Percentiles rank a stretch among this genome's conserved stretches.
Conservation (phyloP, 2,888 invertebrate genomes). For the Brachylomia viminalis region DNA sequence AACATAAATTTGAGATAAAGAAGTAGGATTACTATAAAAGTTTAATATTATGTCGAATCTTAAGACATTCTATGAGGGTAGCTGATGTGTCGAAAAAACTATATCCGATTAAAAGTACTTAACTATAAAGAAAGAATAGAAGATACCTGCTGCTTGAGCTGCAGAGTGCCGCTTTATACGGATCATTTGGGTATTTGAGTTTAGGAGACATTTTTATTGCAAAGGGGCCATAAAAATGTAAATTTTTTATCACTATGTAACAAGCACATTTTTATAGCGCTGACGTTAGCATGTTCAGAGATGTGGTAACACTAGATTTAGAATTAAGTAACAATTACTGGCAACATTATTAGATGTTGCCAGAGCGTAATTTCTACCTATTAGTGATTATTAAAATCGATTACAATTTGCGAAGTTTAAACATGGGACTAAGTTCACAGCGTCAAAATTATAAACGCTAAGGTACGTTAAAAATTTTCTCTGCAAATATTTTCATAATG, state of each 20-base stretch:
- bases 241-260: constrained; percentile 64
- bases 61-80: constrained; percentile 74
- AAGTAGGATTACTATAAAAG: constrained; percentile 81
- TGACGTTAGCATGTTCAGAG: constrained; percentile 62
- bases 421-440: constrained; percentile 59
- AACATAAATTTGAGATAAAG: constrained; percentile 83
- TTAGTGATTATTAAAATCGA: constrained; percentile 54
- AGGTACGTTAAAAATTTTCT: constrained; percentile 72
- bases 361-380: constrained; percentile 62
- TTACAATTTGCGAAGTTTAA: constrained; percentile 57
- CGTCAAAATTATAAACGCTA: constrained; percentile 51
- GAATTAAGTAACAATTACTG: constrained; percentile 60
- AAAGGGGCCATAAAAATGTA: constrained; percentile 84
- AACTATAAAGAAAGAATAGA: constrained; percentile 76
- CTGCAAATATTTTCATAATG: constrained; percentile 84
- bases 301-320: constrained; percentile 65
- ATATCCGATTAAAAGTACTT: constrained; percentile 82
- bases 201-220: constrained; percentile 78
- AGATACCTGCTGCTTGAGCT: constrained; percentile 71
- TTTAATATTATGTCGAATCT: constrained; percentile 77
- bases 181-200: constrained; percentile 76
- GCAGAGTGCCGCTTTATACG: constrained; percentile 78
- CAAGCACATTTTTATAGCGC: constrained; percentile 68
- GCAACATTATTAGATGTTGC: constrained; percentile 65
- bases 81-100: constrained; percentile 75